Base-by-base conservation (phyloP, 2,797 vertebrate genomes). In the Pogoniulus pusillus region DNA sequence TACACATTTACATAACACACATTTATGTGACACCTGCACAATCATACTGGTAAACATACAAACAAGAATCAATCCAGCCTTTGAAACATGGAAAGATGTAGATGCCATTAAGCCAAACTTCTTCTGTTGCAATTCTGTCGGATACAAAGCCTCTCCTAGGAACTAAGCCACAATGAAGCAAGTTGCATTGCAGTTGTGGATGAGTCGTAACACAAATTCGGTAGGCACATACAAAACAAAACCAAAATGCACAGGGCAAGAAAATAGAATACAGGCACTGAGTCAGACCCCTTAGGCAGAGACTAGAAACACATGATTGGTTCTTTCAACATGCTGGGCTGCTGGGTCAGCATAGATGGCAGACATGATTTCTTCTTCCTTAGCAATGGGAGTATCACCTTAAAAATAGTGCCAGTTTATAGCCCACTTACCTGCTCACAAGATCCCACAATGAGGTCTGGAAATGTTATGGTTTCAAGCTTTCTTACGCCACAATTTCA, bases 371-470 rank as follows among this genome's bases (percentile, higher is more conserved):
- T 18, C 10, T 9, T 49, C 16, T 29, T 54, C 53, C 39, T 60
- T 30, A 62, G 3, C 4, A 65, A 16, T 82, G 9, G 2, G 2
- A 75, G 57, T 2, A n/a, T 4, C 0, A 2, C 32, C 12, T 66
- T 12, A 62, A 81, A 86, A 84, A 17, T 3, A 34, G 10, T 3
- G 1, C 7, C 63, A 14, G 60, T 16, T 60, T 91, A 79, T 54
- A 64, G 16, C 39, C 15, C 12, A 2, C 49, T 82, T 68, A 91
- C 68, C 45, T 74, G 16, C 49, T 49, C 14, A 29, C 7, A 37
- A 20, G 6, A 27, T 30, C 32, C 23, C 54, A 10, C 1, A 0
- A 17, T 0, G 0, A 77, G 2, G 3, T 45, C n/a, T 55, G 16
- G 60, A 62, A 88, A 12, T 5, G 2, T 16, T 60, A 1, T 1